These are phyloP conservation scores for Albula glossodonta DNA, from an alignment of 2,113 vertebrate species.

Conservation along the genomic window DNA sequence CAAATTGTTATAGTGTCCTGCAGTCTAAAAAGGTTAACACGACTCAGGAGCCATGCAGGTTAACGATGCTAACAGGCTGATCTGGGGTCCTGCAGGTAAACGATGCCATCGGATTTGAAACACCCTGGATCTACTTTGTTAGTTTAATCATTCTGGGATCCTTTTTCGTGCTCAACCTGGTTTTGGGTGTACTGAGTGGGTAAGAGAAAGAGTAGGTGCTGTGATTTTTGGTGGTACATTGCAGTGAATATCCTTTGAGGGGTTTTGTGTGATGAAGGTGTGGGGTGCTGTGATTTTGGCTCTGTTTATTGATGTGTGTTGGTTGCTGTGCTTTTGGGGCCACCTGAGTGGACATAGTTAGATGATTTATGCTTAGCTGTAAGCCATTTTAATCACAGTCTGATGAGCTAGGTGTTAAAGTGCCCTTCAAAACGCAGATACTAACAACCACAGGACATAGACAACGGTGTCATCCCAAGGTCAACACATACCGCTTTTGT, in stretches of 20 bases:
- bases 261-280: neutral
- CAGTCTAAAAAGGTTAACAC: too few species aligned
- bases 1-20: too few species aligned
- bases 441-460: too few species aligned
- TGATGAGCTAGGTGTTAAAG: too few species aligned
- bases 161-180: conserved; percentile 90
- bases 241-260: too few species aligned
- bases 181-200: conserved; percentile 96
- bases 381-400: too few species aligned
- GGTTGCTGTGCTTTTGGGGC: neutral
- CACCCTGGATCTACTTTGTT: conserved; percentile 99
- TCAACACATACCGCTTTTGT: too few species aligned
- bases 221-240: neutral
- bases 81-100: conserved; percentile 76
- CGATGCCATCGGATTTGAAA: conserved; percentile 95
- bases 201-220: conserved; percentile 79
- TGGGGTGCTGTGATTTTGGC: neutral
- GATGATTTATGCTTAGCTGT: too few species aligned
- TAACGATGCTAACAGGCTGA: neutral
- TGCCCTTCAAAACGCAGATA: too few species aligned
- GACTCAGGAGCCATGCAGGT: neutral
- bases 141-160: conserved; percentile 98
- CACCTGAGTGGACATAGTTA: neutral
- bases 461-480: too few species aligned
- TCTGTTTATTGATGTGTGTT: neutral